phyloP scores from a whole-genome alignment of 2,797 vertebrate genomes.

The Australoheros facetus region DNA sequence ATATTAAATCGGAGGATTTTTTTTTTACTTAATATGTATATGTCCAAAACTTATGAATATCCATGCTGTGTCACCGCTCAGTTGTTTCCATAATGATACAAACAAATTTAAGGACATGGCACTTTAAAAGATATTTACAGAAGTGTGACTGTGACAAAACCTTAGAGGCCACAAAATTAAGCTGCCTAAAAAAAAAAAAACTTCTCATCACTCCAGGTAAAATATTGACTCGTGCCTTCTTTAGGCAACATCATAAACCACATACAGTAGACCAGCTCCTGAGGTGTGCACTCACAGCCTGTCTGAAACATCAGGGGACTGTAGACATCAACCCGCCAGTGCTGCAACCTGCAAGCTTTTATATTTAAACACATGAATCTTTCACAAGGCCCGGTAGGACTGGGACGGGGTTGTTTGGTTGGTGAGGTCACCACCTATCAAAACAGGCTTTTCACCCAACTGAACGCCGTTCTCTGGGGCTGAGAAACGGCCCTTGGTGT shows the following conservation, averaged over 20 bases:
- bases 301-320: background rate
- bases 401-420: constrained; percentile 6
- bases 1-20: background rate
- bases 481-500: constrained; percentile 50
- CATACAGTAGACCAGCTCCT: background rate
- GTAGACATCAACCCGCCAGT: background rate
- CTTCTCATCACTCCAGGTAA: background rate
- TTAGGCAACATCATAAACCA: background rate
- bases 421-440: constrained; percentile 36
- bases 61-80: background rate
- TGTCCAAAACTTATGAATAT: background rate
- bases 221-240: background rate
- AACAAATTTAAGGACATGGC: background rate
- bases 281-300: background rate
- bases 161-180: background rate
- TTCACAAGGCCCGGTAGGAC: constrained; percentile 59
- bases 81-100: background rate
- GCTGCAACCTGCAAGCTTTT: constrained; percentile 43
- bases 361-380: constrained; percentile 70
- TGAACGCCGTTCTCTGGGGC: background rate
- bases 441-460: constrained; percentile 25
- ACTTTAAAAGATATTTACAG: background rate
- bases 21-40: background rate
- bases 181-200: too few species aligned
- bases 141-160: background rate